phyloP scores from a whole-genome alignment of 2,888 invertebrate genomes.

The Junonia oenone region DNA sequence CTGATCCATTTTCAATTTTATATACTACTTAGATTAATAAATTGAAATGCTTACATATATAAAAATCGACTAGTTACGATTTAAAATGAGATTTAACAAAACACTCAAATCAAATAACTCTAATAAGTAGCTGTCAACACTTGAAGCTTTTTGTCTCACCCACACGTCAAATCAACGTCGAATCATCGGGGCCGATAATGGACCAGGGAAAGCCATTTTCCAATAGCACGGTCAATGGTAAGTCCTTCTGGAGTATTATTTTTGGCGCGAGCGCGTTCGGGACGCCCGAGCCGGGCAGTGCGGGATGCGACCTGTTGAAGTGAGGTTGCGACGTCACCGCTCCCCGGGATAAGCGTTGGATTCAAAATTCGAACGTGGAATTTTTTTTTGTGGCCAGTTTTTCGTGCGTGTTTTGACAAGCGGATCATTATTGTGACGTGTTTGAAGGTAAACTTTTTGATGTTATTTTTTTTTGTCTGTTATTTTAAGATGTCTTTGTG shows the following conservation, averaged over 20 bases:
- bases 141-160: conserved; percentile 8
- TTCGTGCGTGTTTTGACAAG: conserved; percentile 7
- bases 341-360: conserved; percentile 42
- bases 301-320: conserved; percentile 76
- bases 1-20: no score
- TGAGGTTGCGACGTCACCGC: conserved; percentile 55
- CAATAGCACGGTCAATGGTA: conserved; percentile 66
- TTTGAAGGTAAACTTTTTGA: conserved; percentile 19
- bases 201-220: conserved; percentile 64
- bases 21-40: no score
- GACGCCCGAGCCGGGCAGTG: conserved; percentile 57
- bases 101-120: no score
- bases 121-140: not conserved
- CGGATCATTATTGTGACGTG: conserved; percentile 7
- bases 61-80: no score
- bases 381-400: conserved; percentile 21
- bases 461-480: not conserved
- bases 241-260: conserved; percentile 71
- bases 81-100: no score
- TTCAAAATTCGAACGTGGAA: conserved; percentile 33
- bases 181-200: conserved; percentile 43
- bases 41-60: no score
- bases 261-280: conserved; percentile 73
- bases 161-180: conserved; percentile 43
- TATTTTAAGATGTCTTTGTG: not conserved